These are phyloP conservation scores for Antigone vipio DNA, from an alignment of 2,113 vertebrate species.

Conservation along the genomic window DNA sequence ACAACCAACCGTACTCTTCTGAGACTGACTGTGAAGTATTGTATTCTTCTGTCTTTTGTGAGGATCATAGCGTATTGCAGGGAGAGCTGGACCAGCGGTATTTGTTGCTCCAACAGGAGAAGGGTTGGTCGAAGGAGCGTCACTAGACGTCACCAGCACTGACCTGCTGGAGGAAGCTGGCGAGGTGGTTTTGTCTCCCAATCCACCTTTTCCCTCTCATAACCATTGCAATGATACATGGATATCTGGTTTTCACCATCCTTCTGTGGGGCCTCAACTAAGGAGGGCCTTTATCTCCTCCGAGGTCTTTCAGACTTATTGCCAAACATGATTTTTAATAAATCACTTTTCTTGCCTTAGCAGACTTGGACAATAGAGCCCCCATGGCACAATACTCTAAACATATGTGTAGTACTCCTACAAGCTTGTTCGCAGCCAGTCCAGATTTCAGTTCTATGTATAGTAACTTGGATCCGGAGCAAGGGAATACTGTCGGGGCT, in stretches of 20 bases:
- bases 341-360: background rate
- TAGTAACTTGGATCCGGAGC: background rate
- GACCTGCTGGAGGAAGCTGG: background rate
- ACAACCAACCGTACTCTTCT: background rate
- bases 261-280: background rate
- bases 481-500: background rate
- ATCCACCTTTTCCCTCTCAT: background rate
- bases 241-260: background rate
- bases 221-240: accelerated
- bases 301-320: background rate
- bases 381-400: background rate
- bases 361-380: background rate
- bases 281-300: background rate
- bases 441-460: background rate
- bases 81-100: background rate
- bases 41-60: background rate
- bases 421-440: background rate
- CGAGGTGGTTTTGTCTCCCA: background rate
- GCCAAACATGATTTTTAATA: background rate
- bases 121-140: background rate
- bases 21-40: background rate
- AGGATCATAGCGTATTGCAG: background rate
- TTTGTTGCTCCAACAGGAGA: background rate
- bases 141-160: background rate
- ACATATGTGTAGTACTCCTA: background rate